phyloP scores from a whole-genome alignment of 1,140 invertebrate species.

The Calephelis nemesis region DNA sequence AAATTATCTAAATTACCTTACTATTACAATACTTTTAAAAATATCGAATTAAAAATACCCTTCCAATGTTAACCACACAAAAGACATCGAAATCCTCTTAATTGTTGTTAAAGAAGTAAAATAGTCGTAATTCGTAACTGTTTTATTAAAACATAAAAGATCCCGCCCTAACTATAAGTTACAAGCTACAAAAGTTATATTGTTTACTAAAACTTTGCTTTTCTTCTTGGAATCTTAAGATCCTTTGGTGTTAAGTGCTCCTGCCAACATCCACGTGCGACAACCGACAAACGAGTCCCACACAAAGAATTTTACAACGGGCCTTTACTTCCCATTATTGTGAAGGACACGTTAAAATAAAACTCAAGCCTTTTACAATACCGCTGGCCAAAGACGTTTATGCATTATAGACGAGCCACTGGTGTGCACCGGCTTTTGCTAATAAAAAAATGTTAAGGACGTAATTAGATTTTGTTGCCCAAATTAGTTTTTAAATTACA shows the following conservation, averaged over 20 bases:
- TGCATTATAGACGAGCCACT: conserved; percentile 4
- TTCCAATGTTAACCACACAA: too few species aligned
- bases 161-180: conserved; percentile 2
- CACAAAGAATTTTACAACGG: conserved; percentile 33
- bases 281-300: conserved; percentile 47
- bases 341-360: conserved; percentile 53
- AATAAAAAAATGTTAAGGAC: too few species aligned
- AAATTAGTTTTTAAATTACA: too few species aligned
- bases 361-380: conserved; percentile 49
- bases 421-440: not conserved
- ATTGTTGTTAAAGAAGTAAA: too few species aligned
- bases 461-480: too few species aligned
- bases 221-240: conserved; percentile 48
- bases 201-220: conserved; percentile 34
- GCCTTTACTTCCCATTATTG: conserved; percentile 44
- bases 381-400: conserved; percentile 26
- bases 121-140: conserved; percentile 18
- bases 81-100: too few species aligned
- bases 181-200: conserved; percentile 6
- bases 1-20: too few species aligned
- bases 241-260: conserved; percentile 48
- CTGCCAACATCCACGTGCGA: conserved; percentile 48
- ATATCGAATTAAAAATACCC: too few species aligned
- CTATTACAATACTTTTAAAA: too few species aligned
- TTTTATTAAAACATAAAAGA: conserved; percentile 12